Base-by-base conservation (phyloP, 2,888 invertebrate genomes). In the Candidula unifasciata region DNA sequence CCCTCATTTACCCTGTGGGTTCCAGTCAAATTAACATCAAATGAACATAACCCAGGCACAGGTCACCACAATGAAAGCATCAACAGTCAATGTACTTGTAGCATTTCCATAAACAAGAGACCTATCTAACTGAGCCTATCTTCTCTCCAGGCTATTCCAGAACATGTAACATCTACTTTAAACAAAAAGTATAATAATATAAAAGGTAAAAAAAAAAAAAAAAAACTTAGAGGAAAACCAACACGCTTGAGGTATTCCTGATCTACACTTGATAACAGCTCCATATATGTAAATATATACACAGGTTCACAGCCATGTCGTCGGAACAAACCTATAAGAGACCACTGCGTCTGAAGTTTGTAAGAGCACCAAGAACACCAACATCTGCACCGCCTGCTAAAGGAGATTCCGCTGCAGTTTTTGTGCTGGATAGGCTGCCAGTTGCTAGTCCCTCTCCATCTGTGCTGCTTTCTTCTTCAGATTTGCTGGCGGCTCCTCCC, bases 361-460 rank as follows among this genome's bases (percentile, higher is more conserved):
- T 88, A 54, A 92, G 85, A 24, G 90, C 90, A 35, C 91, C 90
- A 13, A 91, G 85, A 16, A 92, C 89, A 21, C 90, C 90, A 0
- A 24, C 80, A 27, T 68, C 54, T 37, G 77, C 64, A 44, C 44
- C 44, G 13, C 13, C 13, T 21, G 21, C 82, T 35, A 66, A 18
- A 21, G 82, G 18, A 44, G 33, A 64, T 16, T 74, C 44, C n/a
- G 82, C 27, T 54, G 83, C n/a, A n/a, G 79, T 54, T 71, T 33
- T 30, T 24, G 73, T 68, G 6, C 57, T 27, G 6, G 73, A 30
- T 8, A 52, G n/a, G 6, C 35, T 60, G 18, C 27, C 69, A 37
- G 52, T 37, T 24, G 33, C 80, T 10, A 18, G 33, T 13, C 37
- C 35, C 8, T 35, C 54, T 64, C 37, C 80, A 54, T 74, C 79